These are phyloP conservation scores for Heptranchias perlo DNA, from an alignment of 2,113 vertebrate genomes.

Conservation along the genomic window DNA sequence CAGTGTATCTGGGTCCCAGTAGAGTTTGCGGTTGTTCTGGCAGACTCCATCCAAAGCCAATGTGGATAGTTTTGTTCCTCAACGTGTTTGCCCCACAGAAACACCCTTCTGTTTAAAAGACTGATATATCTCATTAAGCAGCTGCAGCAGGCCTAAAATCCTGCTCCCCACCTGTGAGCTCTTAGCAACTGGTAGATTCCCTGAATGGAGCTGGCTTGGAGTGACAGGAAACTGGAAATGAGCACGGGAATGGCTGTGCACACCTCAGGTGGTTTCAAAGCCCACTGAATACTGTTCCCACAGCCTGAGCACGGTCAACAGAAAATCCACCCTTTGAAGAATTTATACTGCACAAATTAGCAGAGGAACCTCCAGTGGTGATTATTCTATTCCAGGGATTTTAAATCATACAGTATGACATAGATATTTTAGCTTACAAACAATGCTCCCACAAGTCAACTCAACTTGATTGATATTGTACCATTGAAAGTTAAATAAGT, in stretches of 20 bases:
- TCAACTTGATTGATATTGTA: not conserved
- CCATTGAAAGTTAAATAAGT: not conserved
- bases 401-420: not conserved
- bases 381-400: not conserved
- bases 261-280: no score
- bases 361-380: not conserved
- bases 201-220: not conserved
- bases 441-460: not conserved
- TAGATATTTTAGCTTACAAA: not conserved
- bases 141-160: not conserved
- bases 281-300: not conserved
- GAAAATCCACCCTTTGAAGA: not conserved
- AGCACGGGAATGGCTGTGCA: no score
- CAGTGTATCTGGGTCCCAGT: no score
- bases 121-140: not conserved
- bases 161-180: not conserved
- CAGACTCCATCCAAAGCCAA: not conserved
- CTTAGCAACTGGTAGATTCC: not conserved
- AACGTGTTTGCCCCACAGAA: not conserved
- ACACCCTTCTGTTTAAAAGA: not conserved
- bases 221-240: not conserved
- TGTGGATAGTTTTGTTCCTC: not conserved
- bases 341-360: not conserved
- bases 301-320: not conserved
- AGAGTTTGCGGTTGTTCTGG: not conserved